These are phyloP conservation scores for Paratrypauchen microcephalus DNA, from an alignment of 2,797 vertebrate species.

Conservation along the genomic window DNA sequence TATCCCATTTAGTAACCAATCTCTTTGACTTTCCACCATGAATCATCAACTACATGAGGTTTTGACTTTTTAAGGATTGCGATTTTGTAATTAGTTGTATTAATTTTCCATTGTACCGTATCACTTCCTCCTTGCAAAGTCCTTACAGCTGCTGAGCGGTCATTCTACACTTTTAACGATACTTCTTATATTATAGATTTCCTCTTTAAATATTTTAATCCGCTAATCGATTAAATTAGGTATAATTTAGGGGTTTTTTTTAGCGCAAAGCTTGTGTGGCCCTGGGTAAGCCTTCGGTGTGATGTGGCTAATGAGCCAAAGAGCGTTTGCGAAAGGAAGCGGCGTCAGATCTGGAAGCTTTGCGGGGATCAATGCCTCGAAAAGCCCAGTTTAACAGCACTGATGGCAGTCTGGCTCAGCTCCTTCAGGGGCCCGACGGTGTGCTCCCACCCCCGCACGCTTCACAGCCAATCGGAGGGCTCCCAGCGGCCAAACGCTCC, in stretches of 20 bases:
- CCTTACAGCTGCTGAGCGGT: slow-evolving; percentile 37
- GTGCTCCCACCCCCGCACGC: slow-evolving; percentile 44
- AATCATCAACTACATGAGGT: too few relatives aligned
- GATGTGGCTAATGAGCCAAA: slow-evolving; percentile 34
- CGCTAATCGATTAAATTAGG: neutral
- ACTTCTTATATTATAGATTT: slow-evolving; percentile 16
- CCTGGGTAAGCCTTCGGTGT: neutral
- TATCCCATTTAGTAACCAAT: too few relatives aligned
- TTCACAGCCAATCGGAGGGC: slow-evolving; percentile 24
- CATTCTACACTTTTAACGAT: slow-evolving; percentile 30
- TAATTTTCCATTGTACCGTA: slow-evolving; percentile 23
- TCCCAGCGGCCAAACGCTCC: slow-evolving; percentile 50
- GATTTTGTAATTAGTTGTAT: too few relatives aligned
- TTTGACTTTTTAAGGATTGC: too few relatives aligned
- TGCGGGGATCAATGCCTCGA: slow-evolving; percentile 22
- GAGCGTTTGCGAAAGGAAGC: slow-evolving; percentile 40
- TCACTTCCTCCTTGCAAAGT: slow-evolving; percentile 42
- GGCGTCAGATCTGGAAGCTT: slow-evolving; percentile 31
- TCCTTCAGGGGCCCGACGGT: slow-evolving; percentile 30
- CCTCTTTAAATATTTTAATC: slow-evolving; percentile 16
- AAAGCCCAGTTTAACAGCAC: slow-evolving; percentile 57
- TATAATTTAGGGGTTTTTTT: neutral
- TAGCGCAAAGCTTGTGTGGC: neutral
- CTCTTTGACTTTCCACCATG: too few relatives aligned
- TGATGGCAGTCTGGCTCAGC: slow-evolving; percentile 26